These are phyloP conservation scores for Crossaster papposus DNA, from an alignment of 53 echinoderm and acorn worm species.

Conservation along the genomic window DNA sequence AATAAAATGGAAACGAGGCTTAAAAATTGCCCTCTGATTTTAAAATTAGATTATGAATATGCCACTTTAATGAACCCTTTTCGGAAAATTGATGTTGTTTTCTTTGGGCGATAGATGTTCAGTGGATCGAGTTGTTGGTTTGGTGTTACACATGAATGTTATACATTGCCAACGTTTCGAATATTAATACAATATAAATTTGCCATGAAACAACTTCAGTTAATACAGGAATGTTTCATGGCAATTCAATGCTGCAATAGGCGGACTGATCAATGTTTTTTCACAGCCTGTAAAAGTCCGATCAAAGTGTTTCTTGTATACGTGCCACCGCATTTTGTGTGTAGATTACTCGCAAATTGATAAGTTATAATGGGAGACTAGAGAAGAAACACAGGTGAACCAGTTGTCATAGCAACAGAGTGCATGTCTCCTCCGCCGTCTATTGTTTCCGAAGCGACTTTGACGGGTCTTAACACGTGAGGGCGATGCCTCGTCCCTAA, in stretches of 20 bases:
- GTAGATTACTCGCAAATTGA: neutral
- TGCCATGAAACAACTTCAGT: no score
- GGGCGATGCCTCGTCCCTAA: neutral
- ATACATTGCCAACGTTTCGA: no score
- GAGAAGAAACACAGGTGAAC: neutral
- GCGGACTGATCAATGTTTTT: neutral
- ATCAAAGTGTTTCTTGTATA: neutral
- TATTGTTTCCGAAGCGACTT: constrained; percentile 9
- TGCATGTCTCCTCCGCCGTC: constrained; percentile 17
- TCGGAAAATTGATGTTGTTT: no score
- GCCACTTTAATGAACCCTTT: no score
- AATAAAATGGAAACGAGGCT: no score
- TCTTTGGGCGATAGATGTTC: no score
- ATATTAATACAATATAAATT: no score
- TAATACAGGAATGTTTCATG: no score
- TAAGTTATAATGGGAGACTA: neutral
- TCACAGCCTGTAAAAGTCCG: neutral
- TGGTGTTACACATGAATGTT: no score
- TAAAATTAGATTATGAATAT: no score
- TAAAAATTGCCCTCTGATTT: no score
- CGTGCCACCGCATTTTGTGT: neutral
- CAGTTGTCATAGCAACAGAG: constrained; percentile 39
- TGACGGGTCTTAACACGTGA: neutral
- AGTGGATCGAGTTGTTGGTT: no score
- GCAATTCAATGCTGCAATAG: neutral